Base-by-base conservation (phyloP, 2,113 vertebrate genomes). In the Clupea harengus region DNA sequence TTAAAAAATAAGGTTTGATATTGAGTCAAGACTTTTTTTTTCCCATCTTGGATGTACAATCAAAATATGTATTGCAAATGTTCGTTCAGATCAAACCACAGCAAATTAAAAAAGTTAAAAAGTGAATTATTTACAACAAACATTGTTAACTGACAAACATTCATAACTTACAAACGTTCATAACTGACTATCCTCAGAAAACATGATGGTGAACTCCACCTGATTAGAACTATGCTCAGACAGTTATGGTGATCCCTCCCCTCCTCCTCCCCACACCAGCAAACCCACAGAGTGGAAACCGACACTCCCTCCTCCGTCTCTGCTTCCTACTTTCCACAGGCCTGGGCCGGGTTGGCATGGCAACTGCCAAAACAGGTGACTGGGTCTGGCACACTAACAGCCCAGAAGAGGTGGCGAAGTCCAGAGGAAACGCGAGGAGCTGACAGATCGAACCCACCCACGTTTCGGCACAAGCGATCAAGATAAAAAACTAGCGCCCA, bases 291-390 rank as follows among this genome's bases (percentile, higher is more conserved):
- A 60, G 18, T 60, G 54, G 54, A 60, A 60, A 60, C 54, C 20
- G 18, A 20, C 64, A 9, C 0, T 1, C 25, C 64, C 13, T 78
- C 28, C 72, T 32, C 17, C 32, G 9, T 17, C 72, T 72, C 64
- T 32, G 72, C 28, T 78, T 78, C 32, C 72, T 78, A 17, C 32
- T 78, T 78, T 78, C 72, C 72, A 72, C 13, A 39, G 72, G 72
- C 25, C 72, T 39, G 2, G 25, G 72, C 25, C 10, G 11, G 11
- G 72, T 78, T 39, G 72, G 28, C 72, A 78, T 78, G 32, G 32
- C 72, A 78, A 78, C 28, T 11, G 72, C 32, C 28, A 78, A 78
- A 78, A 78, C 32, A 78, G 72, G 28, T 78, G 72, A 78, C 72
- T 17, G 25, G 72, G 10, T 32, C 72, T 78, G 32, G 15, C 72